phyloP scores from a whole-genome alignment of 2,888 invertebrate species.

The Drosophila mercatorum region DNA sequence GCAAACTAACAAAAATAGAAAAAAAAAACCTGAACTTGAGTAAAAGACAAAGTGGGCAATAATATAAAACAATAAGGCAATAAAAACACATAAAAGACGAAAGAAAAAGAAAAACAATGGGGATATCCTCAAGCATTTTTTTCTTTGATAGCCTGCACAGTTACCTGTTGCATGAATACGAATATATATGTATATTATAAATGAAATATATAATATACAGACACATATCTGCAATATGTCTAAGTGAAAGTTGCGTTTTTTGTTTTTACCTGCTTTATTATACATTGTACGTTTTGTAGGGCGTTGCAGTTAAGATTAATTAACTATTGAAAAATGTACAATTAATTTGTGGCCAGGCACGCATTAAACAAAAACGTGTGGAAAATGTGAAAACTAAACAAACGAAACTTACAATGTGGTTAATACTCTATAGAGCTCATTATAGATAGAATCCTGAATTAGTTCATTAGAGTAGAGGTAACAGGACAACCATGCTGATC shows the following conservation, averaged over 20 bases:
- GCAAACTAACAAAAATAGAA: constrained; percentile 9
- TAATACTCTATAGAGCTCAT: not conserved
- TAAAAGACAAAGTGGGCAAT: constrained; percentile 59
- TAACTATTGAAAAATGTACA: constrained; percentile 39
- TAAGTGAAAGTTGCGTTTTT: constrained; percentile 61
- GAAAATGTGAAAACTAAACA: not conserved
- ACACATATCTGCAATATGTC: not conserved
- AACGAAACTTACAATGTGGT: not conserved
- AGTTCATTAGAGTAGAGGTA: not conserved
- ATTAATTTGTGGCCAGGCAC: constrained; percentile 46
- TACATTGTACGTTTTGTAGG: constrained; percentile 30
- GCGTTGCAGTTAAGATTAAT: constrained; percentile 45
- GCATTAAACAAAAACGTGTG: constrained; percentile 39
- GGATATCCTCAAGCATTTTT: constrained; percentile 65
- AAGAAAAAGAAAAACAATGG: constrained; percentile 36
- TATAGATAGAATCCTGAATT: not conserved
- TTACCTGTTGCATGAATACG: constrained; percentile 55
- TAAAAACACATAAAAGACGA: constrained; percentile 49
- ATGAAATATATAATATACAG: not conserved
- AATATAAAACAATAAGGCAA: constrained; percentile 56
- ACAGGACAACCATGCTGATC: not conserved
- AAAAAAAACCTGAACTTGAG: constrained; percentile 46
- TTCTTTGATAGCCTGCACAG: constrained; percentile 25
- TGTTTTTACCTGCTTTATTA: constrained; percentile 10
- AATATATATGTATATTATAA: not conserved